Conservation (phyloP, 1,140 invertebrate species). For the Papilio helenus region DNA sequence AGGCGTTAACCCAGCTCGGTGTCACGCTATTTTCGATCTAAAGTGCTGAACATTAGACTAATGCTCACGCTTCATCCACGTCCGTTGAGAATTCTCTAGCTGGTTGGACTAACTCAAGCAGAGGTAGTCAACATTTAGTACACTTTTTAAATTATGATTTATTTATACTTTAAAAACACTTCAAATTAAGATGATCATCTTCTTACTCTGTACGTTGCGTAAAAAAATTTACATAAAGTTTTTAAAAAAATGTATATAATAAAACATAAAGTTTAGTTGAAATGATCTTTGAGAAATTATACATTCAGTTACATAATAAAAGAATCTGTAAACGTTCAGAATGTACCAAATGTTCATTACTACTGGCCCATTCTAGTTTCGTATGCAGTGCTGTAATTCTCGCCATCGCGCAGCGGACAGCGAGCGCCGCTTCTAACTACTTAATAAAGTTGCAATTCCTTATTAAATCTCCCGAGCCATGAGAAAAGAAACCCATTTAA, state of each 20-base stretch:
- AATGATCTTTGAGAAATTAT: too few relatives aligned
- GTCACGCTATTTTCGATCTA: conserved; percentile 66
- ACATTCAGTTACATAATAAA: too few relatives aligned
- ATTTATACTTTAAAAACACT: neutral
- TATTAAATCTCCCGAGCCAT: conserved; percentile 41
- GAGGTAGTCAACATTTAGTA: conserved; percentile 52
- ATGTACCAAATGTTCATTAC: conserved; percentile 46
- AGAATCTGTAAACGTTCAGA: neutral
- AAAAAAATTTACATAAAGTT: too few relatives aligned
- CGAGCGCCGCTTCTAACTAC: conserved; percentile 50
- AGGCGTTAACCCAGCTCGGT: conserved; percentile 51
- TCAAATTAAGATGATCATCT: neutral
- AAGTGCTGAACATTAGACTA: conserved; percentile 69
- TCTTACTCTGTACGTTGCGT: too few relatives aligned
- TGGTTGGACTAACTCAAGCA: conserved; percentile 55
- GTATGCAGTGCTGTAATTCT: conserved; percentile 60
- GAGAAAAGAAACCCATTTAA: conserved; percentile 35
- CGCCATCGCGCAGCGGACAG: conserved; percentile 51
- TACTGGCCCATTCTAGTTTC: conserved; percentile 51
- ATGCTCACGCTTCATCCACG: conserved; percentile 67
- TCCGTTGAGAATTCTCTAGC: conserved; percentile 64
- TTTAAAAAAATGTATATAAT: too few relatives aligned
- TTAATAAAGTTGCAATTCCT: conserved; percentile 52
- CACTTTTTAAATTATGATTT: conserved; percentile 9
- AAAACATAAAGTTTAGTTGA: too few relatives aligned